phyloP scores from a whole-genome alignment of 2,888 invertebrate genomes.

The Tupiocoris notatus region DNA sequence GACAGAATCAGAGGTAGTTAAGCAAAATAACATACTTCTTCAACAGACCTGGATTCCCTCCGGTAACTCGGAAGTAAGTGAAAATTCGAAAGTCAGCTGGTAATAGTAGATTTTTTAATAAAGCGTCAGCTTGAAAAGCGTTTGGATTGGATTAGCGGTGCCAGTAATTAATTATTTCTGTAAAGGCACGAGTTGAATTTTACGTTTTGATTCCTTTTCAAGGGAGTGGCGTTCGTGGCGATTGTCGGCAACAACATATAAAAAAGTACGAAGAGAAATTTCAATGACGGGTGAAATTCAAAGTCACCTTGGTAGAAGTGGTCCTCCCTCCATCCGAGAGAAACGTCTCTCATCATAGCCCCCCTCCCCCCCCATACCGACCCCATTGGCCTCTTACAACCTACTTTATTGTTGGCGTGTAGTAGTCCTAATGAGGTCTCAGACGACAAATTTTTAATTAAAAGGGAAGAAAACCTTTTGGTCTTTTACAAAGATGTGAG shows the following conservation, averaged over 20 bases:
- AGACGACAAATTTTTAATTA: slow-evolving; percentile 41
- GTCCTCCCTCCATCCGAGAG: not conserved
- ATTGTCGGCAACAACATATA: not conserved
- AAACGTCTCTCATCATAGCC: not conserved
- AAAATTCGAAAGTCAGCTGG: too few species aligned
- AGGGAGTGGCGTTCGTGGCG: too few species aligned
- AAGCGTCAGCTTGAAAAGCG: too few species aligned
- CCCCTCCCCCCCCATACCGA: not conserved
- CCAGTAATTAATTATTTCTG: too few species aligned
- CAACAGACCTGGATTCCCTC: too few species aligned
- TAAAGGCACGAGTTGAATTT: too few species aligned
- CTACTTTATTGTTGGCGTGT: slow-evolving; percentile 32
- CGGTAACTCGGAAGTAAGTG: too few species aligned
- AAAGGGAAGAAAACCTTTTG: slow-evolving; percentile 30
- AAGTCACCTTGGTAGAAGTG: not conserved
- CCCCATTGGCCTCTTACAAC: not conserved
- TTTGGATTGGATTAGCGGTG: too few species aligned
- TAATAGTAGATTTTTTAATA: too few species aligned
- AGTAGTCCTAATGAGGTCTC: slow-evolving; percentile 37
- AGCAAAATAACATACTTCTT: too few species aligned
- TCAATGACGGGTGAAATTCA: not conserved
- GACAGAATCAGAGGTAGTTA: too few species aligned
- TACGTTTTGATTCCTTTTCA: too few species aligned
- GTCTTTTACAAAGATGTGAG: slow-evolving; percentile 23
- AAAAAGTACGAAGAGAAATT: not conserved